Base-by-base conservation (phyloP, 2,797 vertebrate species). In the Labeo calbasu region DNA sequence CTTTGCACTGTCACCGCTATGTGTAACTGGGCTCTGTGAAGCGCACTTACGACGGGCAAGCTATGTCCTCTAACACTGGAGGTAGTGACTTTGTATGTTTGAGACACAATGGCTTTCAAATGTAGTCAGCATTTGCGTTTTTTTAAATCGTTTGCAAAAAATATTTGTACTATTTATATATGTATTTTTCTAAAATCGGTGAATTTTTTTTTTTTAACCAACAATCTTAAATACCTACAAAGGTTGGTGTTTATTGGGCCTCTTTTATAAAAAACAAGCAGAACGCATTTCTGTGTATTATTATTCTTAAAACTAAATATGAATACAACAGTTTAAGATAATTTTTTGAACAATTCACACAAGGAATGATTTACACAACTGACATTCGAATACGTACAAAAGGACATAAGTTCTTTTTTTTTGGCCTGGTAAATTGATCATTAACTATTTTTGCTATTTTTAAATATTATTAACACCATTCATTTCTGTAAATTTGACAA, bases 1-100 rank as follows among this genome's bases (percentile, higher is more conserved):
- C 92, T 94, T 92, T 91, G 89, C 91, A 91, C 87, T 92, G 92
- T 93, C 93, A 90, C 87, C 88, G 86, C 83, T 69, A 76, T 82
- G n/a, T 77, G 43, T 76, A 85, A 70, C 53, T 73, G 28, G 17
- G 77, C 88, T 86, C 83, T 76, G 40, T 43, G 86, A 89, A 87
- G 89, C 87, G 73, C 84, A 48, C 89, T 81, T 88, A 88, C 86
- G 86, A 88, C 88, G 85, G 57, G 28, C 73, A n/a, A 53, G 72
- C 48, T 68, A 17, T 25, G 59, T 61, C 40, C 40, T 72, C 48
- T 61, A 28, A 50, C 17, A 50, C 36, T 77, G 36, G 40, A 77
- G 55, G n/a, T 19, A 61, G n/a, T 61, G 55, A 77, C 32, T 77
- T 77, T 59, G 36, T 59, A 73, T 17, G 48, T 53, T 32, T 32